Percentiles rank a stretch among this genome's conserved stretches.
phyloP scores from a whole-genome alignment of 2,888 invertebrate genomes.

The Palloptera scutellata region DNA sequence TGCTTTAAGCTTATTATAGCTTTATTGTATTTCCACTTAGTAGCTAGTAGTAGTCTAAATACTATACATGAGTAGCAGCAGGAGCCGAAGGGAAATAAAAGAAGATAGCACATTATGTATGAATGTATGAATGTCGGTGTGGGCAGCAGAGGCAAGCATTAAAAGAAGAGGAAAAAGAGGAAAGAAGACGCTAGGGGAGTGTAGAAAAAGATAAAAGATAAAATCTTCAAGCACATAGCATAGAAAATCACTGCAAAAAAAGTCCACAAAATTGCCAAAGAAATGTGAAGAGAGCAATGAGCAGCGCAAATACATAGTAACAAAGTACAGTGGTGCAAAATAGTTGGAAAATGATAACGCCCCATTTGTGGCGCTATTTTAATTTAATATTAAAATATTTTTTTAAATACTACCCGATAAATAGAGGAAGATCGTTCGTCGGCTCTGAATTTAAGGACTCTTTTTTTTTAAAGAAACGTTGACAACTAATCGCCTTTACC shows the following conservation, averaged over 20 bases:
- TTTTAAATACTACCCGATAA: too few relatives aligned
- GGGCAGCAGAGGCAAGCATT: not conserved
- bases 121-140: not conserved
- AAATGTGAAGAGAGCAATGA: not conserved
- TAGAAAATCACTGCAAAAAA: too few relatives aligned
- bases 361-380: too few relatives aligned
- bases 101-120: not conserved
- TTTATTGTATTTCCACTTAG: slow-evolving; percentile 10
- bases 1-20: slow-evolving; percentile 16
- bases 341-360: too few relatives aligned
- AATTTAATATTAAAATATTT: too few relatives aligned
- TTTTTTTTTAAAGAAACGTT: too few relatives aligned
- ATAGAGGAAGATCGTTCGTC: too few relatives aligned
- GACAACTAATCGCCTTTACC: too few relatives aligned
- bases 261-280: not conserved
- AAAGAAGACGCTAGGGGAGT: not conserved
- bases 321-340: too few relatives aligned
- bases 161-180: not conserved
- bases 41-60: not conserved
- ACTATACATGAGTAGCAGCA: not conserved
- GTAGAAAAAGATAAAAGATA: not conserved
- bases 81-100: not conserved
- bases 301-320: not conserved
- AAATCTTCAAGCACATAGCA: too few relatives aligned
- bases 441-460: too few relatives aligned